A percentile compares a stretch with the other conserved stretches of the same genome.
Conservation (phyloP, 2,797 vertebrate genomes). For the Prionace glauca region DNA sequence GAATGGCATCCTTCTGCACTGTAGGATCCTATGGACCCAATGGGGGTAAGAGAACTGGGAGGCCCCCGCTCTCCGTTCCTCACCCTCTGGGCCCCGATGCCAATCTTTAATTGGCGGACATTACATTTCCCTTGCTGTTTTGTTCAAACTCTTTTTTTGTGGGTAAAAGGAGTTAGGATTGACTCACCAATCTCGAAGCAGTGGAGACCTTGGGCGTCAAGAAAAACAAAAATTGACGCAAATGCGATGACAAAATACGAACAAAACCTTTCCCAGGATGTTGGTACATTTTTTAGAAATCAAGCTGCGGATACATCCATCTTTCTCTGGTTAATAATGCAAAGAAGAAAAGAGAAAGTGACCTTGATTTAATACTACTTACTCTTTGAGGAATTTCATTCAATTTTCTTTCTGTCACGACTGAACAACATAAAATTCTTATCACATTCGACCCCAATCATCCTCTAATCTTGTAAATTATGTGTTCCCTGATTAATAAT, state of each 20-base stretch:
- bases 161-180: not conserved
- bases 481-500: conserved; percentile 18
- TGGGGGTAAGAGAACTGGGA: not conserved
- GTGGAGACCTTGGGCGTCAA: too few relatives aligned
- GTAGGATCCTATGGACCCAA: too few relatives aligned
- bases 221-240: not conserved
- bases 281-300: not conserved
- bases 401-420: conserved; percentile 4
- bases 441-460: conserved; percentile 9
- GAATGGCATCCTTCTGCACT: too few relatives aligned
- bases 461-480: conserved; percentile 8
- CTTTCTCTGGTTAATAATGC: not conserved
- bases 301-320: not conserved
- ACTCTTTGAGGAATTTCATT: conserved; percentile 3
- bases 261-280: not conserved
- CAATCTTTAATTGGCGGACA: not conserved
- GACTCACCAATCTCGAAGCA: not conserved
- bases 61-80: not conserved
- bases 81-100: not conserved
- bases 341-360: not conserved
- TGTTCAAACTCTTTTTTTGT: not conserved
- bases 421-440: not conserved
- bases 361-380: not conserved
- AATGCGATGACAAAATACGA: not conserved
- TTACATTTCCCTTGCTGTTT: not conserved